Base-by-base conservation (phyloP, 1,140 invertebrate genomes). In the Drosophila ironensis region DNA sequence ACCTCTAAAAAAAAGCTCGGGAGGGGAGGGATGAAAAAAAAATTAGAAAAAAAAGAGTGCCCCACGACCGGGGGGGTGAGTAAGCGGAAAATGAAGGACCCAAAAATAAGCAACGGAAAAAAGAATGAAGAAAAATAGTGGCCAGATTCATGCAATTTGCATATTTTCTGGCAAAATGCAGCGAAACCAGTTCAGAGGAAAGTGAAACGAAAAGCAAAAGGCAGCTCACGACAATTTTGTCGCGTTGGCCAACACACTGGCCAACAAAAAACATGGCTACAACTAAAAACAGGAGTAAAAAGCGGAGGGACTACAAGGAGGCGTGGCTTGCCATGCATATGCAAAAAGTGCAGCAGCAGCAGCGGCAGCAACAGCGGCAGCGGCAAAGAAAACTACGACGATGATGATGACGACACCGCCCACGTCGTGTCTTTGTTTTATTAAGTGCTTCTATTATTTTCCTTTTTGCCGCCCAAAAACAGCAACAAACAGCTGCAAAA, bases 111-210 rank as follows among this genome's bases (percentile, higher is more conserved):
- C 11, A 14, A 0, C 2, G 11, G 7, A 12, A 5, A 33, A 33
- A n/a, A 54, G 27, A 48, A 22, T 22, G 42, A 33, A 53, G 22
- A 59, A 72, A 70, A 56, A 33, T 17, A 37, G 27, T 19, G 24
- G 17, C 38, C 77, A 81, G 76, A 81, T 75, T 81, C 72, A 61
- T 80, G 66, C 66, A 81, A 81, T 81, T 81, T 81, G 76, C 76
- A 81, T 81, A 81, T 81, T 81, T 81, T 57, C 53, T 20, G 37
- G 8, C 37, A 12, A 28, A 42, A 52, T 27, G 11, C 20, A 17
- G 8, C 42, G 19, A 37, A 48, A 51, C 37, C 24, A 17, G 24
- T 7, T 35, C 25, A 64, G 24, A 20, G 56, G 35, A 46, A 63
- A 63, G 30, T 37, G 28, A 38, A 28, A 47, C 22, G 41, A 9